Base-by-base conservation (phyloP, 2,113 vertebrate species). In the Callipepla squamata region DNA sequence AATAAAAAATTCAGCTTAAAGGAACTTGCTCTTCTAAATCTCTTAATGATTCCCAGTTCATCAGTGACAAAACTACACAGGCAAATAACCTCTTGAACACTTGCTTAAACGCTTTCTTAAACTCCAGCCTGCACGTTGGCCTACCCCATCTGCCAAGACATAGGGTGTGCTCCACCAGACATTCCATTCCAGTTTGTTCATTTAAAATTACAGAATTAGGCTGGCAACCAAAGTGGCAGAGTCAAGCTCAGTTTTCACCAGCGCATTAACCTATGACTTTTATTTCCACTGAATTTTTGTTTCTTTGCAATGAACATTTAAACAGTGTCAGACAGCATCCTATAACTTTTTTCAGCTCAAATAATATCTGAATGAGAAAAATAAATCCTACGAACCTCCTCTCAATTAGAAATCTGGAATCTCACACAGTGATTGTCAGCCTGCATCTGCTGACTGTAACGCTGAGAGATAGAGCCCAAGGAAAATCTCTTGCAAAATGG, bases 171-270 rank as follows among this genome's bases (percentile, higher is more conserved):
- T 91, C 79, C 69, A 89, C 32, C 68, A 91, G 81, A 57, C 90
- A 92, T 90, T 94, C 90, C 85, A 90, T 96, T 92, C 90, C 47
- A 78, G 55, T 47, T 88, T 59, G 57, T 80, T 96, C 85, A 93
- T 40, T 77, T 51, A 65, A 82, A 92, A 85, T 58, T 58, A 66
- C 74, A 92, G 80, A 79, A 95, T 77, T 50, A 89, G 50, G 79
- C 7, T 36, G 34, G 50, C 55, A 91, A 74, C 47, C 47, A 28
- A 80, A 89, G 53, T 12, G 26, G 66, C 50, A 89, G 90, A 68
- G 36, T 50, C 42, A 84, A 62, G 59, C 78, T 91, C 66, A 38
- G 51, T 66, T 92, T 91, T 82, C 75, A 63, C 22, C 79, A 81
- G 81, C 88, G 90, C 44, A 15, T 23, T 85, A 73, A 92, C 38